A percentile compares a stretch with the other conserved stretches of the same genome.
phyloP scores from a whole-genome alignment of 1,140 invertebrate genomes.

The Apis florea region DNA sequence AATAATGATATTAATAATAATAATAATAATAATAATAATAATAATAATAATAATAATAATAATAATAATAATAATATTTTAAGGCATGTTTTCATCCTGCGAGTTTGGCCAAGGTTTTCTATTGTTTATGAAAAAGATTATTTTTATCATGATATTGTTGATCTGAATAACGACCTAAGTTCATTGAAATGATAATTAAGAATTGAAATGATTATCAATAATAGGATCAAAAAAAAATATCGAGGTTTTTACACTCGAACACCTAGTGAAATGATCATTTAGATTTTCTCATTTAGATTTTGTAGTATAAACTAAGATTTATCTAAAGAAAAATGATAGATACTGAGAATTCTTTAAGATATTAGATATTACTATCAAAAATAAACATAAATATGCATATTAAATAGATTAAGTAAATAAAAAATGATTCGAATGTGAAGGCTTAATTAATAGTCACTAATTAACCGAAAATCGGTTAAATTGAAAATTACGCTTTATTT shows the following conservation, averaged over 20 bases:
- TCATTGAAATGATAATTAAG: background rate
- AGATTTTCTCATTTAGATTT: background rate
- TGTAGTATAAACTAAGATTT: background rate
- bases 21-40: slow-evolving; percentile 17
- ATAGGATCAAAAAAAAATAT: background rate
- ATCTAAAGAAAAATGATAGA: background rate
- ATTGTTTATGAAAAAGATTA: background rate
- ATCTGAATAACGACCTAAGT: background rate
- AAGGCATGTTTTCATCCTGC: slow-evolving; percentile 17
- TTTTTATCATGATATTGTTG: background rate
- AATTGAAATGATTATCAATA: background rate
- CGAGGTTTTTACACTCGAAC: background rate
- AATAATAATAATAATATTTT: slow-evolving; percentile 32
- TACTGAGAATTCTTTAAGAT: background rate
- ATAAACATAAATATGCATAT: background rate
- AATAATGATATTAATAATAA: slow-evolving; percentile 31
- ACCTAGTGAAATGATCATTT: slow-evolving; percentile 2
- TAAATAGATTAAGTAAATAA: background rate
- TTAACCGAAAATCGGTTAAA: background rate
- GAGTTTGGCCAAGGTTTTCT: slow-evolving; percentile 18
- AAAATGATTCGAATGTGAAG: slow-evolving; percentile 20
- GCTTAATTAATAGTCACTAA: background rate
- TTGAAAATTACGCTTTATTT: background rate
- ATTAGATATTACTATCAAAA: background rate
- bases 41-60: slow-evolving; percentile 28